Base-by-base conservation (phyloP, 2,113 vertebrate genomes). In the Dipodomys stephensi region DNA sequence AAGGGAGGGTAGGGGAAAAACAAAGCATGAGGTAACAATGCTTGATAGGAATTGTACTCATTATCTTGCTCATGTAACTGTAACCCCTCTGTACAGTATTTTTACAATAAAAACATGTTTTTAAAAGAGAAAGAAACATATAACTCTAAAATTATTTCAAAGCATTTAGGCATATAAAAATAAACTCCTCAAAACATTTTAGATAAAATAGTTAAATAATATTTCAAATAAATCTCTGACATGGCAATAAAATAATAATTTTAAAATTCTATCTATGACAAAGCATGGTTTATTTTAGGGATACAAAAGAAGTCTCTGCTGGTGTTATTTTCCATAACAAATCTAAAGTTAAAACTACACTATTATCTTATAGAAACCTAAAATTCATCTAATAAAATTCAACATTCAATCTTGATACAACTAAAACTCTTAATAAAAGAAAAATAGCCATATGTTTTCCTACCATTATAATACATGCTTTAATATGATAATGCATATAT, bases 151-250 rank as follows among this genome's bases (percentile, higher is more conserved):
- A 25, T 46, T 53, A 62, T 62, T 74, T 73, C 27, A 96, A 95
- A 82, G 71, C 22, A 79, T 22, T 6, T 30, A 13, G 16, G 20
- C 10, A 78, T 12, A 57, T 0, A 68, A 95, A 84, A 80, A 39
- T 13, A 93, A 89, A 91, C 15, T 5, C 86, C 71, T 11, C 8
- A 81, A 96, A 93, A 87, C 46, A 69, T 35, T 87, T 73, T 81
- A 49, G 16, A 93, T 4, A 64, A 92, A 95, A 81, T 5, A 87
- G 32, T 68, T 57, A 76, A 83, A 82, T 15, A 80, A 71, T 32
- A 85, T 68, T 95, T 44, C n/a, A 87, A 49, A 53, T 87, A 18
- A 93, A 32, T 92, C 32, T 73, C 35, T 88, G 49, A 65, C 5
- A 83, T 69, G 10, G 8, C 11, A 87, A 74, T 80, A 73, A 6